phyloP scores from a whole-genome alignment of 2,113 vertebrate genomes.

The Megaceryle maxima region DNA sequence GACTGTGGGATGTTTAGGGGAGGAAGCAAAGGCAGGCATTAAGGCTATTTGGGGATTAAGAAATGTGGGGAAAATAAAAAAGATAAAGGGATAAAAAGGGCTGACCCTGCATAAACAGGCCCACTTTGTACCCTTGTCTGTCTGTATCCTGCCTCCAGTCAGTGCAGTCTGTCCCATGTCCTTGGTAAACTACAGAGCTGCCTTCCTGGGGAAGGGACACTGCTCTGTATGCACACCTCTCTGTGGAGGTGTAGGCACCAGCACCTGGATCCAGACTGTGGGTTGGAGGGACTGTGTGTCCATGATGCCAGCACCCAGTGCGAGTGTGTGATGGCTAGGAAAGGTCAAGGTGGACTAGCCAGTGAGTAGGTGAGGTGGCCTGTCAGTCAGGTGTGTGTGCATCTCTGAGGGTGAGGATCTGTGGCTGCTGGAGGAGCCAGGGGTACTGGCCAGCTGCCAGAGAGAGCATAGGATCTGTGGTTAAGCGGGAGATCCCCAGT shows the following conservation, averaged over 20 bases:
- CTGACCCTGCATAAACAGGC: neutral
- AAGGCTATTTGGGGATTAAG: neutral
- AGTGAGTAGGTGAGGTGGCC: neutral
- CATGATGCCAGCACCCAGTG: neutral
- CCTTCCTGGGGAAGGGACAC: neutral
- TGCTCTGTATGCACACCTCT: fast-evolving
- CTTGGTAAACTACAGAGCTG: neutral
- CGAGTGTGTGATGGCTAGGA: neutral
- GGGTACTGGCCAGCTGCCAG: neutral
- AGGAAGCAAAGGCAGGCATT: neutral
- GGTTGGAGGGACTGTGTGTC: neutral
- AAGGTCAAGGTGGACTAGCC: neutral
- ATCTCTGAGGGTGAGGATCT: neutral
- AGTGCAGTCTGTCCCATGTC: fast-evolving
- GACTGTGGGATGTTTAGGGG: neutral
- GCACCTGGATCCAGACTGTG: neutral
- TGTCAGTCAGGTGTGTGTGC: fast-evolving
- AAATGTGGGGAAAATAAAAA: neutral
- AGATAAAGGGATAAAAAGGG: neutral
- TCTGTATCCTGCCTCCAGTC: neutral
- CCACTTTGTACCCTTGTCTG: neutral
- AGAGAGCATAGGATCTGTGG: neutral
- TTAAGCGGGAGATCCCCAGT: neutral
- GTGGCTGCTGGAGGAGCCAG: neutral
- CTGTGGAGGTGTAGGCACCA: neutral